These are phyloP conservation scores for Andinoacara biseriatus DNA, from an alignment of 2,113 vertebrate species.

Conservation along the genomic window DNA sequence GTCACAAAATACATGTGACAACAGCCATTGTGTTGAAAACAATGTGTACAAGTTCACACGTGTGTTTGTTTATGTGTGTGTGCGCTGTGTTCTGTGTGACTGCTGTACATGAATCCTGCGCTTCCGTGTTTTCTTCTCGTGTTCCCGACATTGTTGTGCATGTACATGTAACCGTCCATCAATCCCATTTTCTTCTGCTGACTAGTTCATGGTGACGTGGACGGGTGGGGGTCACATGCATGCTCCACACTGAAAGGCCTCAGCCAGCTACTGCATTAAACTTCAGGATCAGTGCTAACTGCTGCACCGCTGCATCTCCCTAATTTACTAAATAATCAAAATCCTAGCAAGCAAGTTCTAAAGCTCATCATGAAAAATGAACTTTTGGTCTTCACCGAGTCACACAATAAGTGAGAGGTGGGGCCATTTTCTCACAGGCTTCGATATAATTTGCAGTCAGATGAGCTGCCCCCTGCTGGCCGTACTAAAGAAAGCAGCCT, in stretches of 20 bases:
- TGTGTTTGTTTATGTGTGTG: background rate
- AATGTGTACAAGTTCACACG: conserved; percentile 8
- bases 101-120: background rate
- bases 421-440: background rate
- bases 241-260: no score
- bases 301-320: no score
- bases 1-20: conserved; percentile 48
- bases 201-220: background rate
- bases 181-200: background rate
- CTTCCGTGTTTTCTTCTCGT: background rate
- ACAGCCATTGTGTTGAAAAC: conserved; percentile 61
- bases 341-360: no score
- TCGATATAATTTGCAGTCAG: background rate
- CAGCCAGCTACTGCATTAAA: no score
- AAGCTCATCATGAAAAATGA: background rate
- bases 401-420: background rate
- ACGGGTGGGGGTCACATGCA: no score
- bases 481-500: background rate
- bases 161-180: background rate
- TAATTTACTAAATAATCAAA: no score
- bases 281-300: no score
- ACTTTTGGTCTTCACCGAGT: background rate
- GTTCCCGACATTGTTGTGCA: background rate
- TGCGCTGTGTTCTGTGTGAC: background rate
- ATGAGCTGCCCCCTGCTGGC: background rate